A percentile compares a stretch with the other conserved stretches of the same genome.
phyloP scores from a whole-genome alignment of 1,140 invertebrate species.

The Samia ricini region DNA sequence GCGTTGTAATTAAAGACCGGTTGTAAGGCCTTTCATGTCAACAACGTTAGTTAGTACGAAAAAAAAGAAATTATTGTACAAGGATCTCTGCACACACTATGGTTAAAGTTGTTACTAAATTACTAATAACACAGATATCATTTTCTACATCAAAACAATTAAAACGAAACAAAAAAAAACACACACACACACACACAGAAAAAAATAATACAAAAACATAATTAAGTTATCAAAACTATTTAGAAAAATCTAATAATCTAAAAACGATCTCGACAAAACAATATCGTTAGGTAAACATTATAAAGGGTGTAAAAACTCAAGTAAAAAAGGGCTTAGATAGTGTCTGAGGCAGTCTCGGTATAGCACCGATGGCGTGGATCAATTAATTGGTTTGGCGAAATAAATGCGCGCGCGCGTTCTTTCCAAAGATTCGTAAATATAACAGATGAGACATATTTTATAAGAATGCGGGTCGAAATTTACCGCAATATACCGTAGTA shows the following conservation, averaged over 20 bases:
- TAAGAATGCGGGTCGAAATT: background rate
- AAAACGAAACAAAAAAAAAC: background rate
- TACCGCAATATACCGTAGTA: too few relatives aligned
- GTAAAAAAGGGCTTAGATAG: background rate
- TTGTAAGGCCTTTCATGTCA: too few relatives aligned
- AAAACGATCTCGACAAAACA: background rate
- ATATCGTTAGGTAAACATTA: background rate
- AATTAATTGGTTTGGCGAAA: constrained; percentile 58
- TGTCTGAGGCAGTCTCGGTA: constrained; percentile 20
- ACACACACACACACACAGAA: too few relatives aligned
- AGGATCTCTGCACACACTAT: too few relatives aligned
- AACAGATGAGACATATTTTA: constrained; percentile 11
- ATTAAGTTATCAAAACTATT: background rate
- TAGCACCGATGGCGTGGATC: constrained; percentile 36
- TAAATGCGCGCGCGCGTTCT: constrained; percentile 15
- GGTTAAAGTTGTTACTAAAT: too few relatives aligned
- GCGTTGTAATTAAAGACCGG: too few relatives aligned
- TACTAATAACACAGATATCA: too few relatives aligned
- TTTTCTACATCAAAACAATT: too few relatives aligned
- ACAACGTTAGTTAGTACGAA: too few relatives aligned
- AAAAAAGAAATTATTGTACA: too few relatives aligned
- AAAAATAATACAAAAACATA: background rate
- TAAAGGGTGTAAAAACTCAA: background rate
- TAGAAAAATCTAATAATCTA: background rate
- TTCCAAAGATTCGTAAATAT: constrained; percentile 22